Conservation (phyloP, 2,113 vertebrate species). For the Ophiodon elongatus region DNA sequence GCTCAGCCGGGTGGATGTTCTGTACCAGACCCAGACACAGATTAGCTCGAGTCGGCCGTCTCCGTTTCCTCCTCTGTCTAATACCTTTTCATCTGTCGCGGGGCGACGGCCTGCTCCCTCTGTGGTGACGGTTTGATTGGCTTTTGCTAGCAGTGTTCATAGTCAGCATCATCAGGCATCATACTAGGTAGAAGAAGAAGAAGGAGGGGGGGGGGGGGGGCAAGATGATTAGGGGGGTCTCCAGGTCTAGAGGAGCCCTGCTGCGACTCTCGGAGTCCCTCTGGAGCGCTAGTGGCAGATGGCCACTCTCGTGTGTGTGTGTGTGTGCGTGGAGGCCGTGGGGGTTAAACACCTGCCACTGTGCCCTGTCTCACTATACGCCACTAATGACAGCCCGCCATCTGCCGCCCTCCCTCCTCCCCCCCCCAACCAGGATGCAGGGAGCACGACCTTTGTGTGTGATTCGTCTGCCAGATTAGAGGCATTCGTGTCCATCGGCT, state of each 20-base stretch:
- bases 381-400: conserved; percentile 80
- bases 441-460: conserved; percentile 32
- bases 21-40: conserved; percentile 66
- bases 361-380: conserved; percentile 45
- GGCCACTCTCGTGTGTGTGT: conserved; percentile 32
- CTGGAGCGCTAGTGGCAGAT: conserved; percentile 59
- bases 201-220: no score
- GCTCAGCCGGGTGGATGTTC: conserved; percentile 77
- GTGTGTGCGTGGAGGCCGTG: not conserved
- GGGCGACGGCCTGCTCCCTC: not conserved
- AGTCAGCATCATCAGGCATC: not conserved
- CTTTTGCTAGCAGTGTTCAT: not conserved
- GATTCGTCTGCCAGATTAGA: conserved; percentile 64
- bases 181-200: no score
- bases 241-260: conserved; percentile 5
- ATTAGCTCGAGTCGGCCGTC: conserved; percentile 76
- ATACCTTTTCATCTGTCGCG: conserved; percentile 49
- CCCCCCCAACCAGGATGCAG: conserved; percentile 51
- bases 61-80: conserved; percentile 47
- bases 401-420: conserved; percentile 75
- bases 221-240: conserved; percentile 1
- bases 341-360: conserved; percentile 48
- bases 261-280: conserved; percentile 23
- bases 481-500: conserved; percentile 54
- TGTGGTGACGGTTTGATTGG: not conserved